Evolutionary conservation across 2,113 vertebrate species (phyloP).

Genomic region (Cyphotilapia sp.): DNA sequence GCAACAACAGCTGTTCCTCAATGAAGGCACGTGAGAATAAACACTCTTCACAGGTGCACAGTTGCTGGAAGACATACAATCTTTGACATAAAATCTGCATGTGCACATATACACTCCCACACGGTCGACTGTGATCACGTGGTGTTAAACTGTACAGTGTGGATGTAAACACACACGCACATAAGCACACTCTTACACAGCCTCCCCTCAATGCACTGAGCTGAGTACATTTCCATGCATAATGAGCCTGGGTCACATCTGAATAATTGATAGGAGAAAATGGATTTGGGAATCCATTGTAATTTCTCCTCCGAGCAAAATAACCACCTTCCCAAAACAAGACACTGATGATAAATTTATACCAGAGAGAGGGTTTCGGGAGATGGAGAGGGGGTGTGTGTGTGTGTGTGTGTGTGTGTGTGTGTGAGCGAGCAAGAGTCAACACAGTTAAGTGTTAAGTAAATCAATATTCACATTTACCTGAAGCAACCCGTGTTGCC

Average conservation of each 20-base stretch:
- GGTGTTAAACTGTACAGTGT: background rate
- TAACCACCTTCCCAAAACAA: conserved; percentile 51
- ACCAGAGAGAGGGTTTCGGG: background rate
- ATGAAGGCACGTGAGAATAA: background rate
- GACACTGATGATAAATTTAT: conserved; percentile 36
- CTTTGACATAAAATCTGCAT: background rate
- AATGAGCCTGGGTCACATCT: conserved; percentile 52
- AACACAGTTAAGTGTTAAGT: conserved; percentile 30
- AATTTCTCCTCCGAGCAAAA: conserved; percentile 56
- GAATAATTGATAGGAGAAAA: conserved; percentile 63
- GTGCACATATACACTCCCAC: background rate
- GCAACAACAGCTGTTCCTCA: background rate
- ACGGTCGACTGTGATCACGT: background rate
- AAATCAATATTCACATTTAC: conserved; percentile 43
- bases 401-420: background rate
- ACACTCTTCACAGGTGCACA: background rate
- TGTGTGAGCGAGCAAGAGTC: background rate
- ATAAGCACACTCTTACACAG: background rate
- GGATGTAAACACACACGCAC: background rate
- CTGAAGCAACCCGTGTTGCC: conserved; percentile 1
- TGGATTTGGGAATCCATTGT: conserved; percentile 52
- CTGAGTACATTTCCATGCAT: conserved; percentile 34
- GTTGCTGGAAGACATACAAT: background rate
- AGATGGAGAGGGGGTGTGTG: background rate
- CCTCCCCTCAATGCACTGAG: conserved; percentile 1